phyloP scores from a whole-genome alignment of 2,888 invertebrate genomes.

The Tetragonula carbonaria region DNA sequence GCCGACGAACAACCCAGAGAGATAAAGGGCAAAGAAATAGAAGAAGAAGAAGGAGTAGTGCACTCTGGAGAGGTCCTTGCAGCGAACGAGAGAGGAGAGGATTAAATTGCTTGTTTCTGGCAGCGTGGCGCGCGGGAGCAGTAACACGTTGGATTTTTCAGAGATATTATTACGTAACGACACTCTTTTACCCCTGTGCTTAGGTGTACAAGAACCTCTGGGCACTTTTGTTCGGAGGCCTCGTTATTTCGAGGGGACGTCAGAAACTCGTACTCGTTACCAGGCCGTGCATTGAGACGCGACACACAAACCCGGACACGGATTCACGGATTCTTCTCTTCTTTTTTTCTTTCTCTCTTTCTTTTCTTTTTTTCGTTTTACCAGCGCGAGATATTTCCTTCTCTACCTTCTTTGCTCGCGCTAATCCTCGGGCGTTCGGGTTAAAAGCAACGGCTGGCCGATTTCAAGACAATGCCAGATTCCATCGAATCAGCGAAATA shows the following conservation, averaged over 20 bases:
- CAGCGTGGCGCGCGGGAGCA: slow-evolving; percentile 38
- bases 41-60: slow-evolving; percentile 35
- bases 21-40: not conserved
- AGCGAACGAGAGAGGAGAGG: slow-evolving; percentile 34
- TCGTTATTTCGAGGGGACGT: slow-evolving; percentile 64
- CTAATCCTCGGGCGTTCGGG: not conserved
- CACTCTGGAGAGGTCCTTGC: slow-evolving; percentile 64
- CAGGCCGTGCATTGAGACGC: slow-evolving; percentile 27
- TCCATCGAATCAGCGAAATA: slow-evolving; percentile 3
- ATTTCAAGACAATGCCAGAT: not conserved
- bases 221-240: slow-evolving; percentile 64
- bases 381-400: not conserved
- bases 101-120: slow-evolving; percentile 67
- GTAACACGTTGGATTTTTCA: slow-evolving; percentile 63
- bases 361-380: not conserved
- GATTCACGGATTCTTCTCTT: not conserved
- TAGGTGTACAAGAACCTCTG: slow-evolving; percentile 51
- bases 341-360: too few species aligned
- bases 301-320: slow-evolving; percentile 19
- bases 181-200: slow-evolving; percentile 40
- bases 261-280: slow-evolving; percentile 51
- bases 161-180: slow-evolving; percentile 68
- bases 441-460: not conserved
- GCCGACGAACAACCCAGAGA: not conserved
- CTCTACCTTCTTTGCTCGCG: not conserved